phyloP scores from a whole-genome alignment of 2,888 invertebrate genomes.

The Acanthopleura granulata region DNA sequence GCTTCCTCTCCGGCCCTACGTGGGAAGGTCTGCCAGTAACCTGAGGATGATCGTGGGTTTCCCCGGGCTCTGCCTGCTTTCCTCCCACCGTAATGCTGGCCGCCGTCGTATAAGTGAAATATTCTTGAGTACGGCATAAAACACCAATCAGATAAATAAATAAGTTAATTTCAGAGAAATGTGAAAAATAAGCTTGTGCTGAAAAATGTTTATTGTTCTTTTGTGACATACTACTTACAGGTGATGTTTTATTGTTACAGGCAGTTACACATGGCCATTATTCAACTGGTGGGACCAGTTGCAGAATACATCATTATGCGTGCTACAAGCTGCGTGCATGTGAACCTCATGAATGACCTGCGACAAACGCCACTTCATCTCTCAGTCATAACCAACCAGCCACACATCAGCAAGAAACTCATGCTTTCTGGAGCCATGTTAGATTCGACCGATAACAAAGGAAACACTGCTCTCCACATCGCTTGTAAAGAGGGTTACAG shows the following conservation, averaged over 20 bases:
- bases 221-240: background rate
- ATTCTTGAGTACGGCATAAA: no score
- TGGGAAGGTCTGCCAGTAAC: no score
- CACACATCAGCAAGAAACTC: slow-evolving; percentile 81
- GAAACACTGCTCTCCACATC: slow-evolving; percentile 89
- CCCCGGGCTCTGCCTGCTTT: no score
- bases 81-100: no score
- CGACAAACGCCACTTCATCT: slow-evolving; percentile 86
- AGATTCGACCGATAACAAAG: slow-evolving; percentile 78
- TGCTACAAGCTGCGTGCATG: slow-evolving; percentile 81
- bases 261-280: slow-evolving; percentile 87
- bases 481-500: slow-evolving; percentile 81
- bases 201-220: no score
- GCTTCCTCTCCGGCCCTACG: no score
- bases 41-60: no score
- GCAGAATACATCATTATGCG: slow-evolving; percentile 82
- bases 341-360: slow-evolving; percentile 85
- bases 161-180: no score
- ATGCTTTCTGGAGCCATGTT: slow-evolving; percentile 83
- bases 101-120: no score
- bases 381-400: slow-evolving; percentile 84
- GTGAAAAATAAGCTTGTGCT: no score
- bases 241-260: slow-evolving; percentile 72
- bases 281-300: slow-evolving; percentile 81
- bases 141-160: no score